phyloP scores from a whole-genome alignment of 2,888 invertebrate species.

The Acronicta psi region DNA sequence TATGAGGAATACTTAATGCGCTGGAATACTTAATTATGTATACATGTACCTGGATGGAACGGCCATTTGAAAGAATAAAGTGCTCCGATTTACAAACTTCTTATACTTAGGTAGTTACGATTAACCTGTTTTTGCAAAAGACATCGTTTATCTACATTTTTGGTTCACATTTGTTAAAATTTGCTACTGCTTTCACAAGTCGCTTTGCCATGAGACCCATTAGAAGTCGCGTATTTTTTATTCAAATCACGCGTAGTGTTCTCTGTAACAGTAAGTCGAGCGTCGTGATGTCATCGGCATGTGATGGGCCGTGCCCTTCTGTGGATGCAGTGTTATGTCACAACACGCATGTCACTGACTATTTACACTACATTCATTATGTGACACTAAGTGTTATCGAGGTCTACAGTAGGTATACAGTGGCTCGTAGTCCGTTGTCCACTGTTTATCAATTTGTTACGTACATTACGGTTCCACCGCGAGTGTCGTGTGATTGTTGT shows the following conservation, averaged over 20 bases:
- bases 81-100: conserved; percentile 26
- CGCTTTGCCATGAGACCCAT: conserved; percentile 40
- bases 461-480: conserved; percentile 49
- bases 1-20: conserved; percentile 48
- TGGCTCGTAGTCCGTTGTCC: conserved; percentile 45
- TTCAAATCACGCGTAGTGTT: conserved; percentile 76
- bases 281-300: conserved; percentile 85
- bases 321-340: conserved; percentile 68
- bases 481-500: conserved; percentile 51
- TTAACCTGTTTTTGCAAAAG: conserved; percentile 18
- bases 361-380: conserved; percentile 26
- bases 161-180: conserved; percentile 36
- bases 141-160: conserved; percentile 28
- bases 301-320: conserved; percentile 77
- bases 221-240: conserved; percentile 64
- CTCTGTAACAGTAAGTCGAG: conserved; percentile 81
- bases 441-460: conserved; percentile 62
- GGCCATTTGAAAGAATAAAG: conserved; percentile 25
- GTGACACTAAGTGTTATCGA: conserved; percentile 31
- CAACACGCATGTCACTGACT: conserved; percentile 43
- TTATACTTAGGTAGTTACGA: conserved; percentile 12
- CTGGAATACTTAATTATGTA: conserved; percentile 48
- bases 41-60: conserved; percentile 32
- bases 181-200: conserved; percentile 49
- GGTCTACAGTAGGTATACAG: conserved; percentile 38